A percentile compares a stretch with the other conserved stretches of the same genome.
Conservation (phyloP, 2,888 invertebrate genomes). For the Cynaeus angustus region DNA sequence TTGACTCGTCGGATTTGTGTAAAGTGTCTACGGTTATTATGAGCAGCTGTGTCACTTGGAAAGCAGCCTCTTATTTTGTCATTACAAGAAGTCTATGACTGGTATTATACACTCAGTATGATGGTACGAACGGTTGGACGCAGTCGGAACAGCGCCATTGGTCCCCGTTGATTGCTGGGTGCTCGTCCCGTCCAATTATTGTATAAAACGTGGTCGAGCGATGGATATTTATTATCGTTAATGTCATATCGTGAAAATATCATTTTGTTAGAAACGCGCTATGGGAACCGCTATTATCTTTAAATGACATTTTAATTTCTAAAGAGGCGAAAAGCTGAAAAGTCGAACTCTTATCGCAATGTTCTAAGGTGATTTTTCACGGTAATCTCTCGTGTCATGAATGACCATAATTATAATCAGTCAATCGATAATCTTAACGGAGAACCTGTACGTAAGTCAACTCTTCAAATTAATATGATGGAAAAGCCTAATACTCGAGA, state of each 20-base stretch:
- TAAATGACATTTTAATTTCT: conserved; percentile 69
- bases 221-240: conserved; percentile 65
- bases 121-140: conserved; percentile 60
- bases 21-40: background rate
- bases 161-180: conserved; percentile 62
- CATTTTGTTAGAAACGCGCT: conserved; percentile 63
- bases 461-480: conserved; percentile 41
- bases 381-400: conserved; percentile 47
- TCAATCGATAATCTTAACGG: conserved; percentile 49
- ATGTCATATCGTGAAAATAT: conserved; percentile 69
- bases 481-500: conserved; percentile 38
- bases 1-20: background rate
- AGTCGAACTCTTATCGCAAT: background rate
- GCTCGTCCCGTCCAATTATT: conserved; percentile 68
- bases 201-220: conserved; percentile 67
- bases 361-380: conserved; percentile 10
- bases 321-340: conserved; percentile 8
- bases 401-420: conserved; percentile 46
- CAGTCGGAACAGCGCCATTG: conserved; percentile 59
- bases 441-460: conserved; percentile 23
- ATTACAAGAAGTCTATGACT: conserved; percentile 70
- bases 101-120: conserved; percentile 68
- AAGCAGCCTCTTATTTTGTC: conserved; percentile 71
- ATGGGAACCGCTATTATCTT: conserved; percentile 62
- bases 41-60: conserved; percentile 65